Base-by-base conservation (phyloP, 2,113 vertebrate species). In the Macroglossus sobrinus region DNA sequence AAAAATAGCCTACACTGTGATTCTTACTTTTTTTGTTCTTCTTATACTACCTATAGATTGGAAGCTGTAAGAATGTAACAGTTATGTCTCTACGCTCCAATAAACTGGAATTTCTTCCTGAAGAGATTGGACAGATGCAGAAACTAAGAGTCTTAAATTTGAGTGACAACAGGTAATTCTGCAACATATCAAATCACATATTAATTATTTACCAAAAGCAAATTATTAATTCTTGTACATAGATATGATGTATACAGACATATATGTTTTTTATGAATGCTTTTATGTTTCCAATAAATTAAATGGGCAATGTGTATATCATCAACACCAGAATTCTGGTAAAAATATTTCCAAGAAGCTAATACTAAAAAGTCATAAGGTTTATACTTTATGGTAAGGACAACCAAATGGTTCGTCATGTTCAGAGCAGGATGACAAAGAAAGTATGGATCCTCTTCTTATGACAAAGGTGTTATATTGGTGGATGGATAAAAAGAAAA, bases 121-220 rank as follows among this genome's bases (percentile, higher is more conserved):
- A 99, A 95, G 99, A 99, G 96, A 99, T 99, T 61, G 99, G 99
- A 94, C 99, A 99, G 98, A 99, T 99, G 99, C 99, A 99, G 98
- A 99, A 99, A 98, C 98, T 99, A 93, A 98, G 99, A 95, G 99
- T 99, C 92, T 98, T 99, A 92, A 99, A 99, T 97, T 98, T 99
- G 55, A 99, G 99, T 69, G 99, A 99, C 96, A 99, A 99, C 99
- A 99, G 99, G 99, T 99, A 99, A 43, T 93, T 47, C 61, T 90
- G 45, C 33, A 33, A 81, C 4, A n/a, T 64, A 71, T 89, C 28
- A 13, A 64, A 72, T 86, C 2, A 3, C 3, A 14, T 86, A 16
- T 30, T n/a, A 87, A 26, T 63, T 47, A 33, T 84, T 91, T 88
- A 5, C 79, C 97, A 59, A 50, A 80, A 94, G 26, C 33, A 91